Base-by-base conservation (phyloP, 1,140 invertebrate genomes). In the Penaeus indicus region DNA sequence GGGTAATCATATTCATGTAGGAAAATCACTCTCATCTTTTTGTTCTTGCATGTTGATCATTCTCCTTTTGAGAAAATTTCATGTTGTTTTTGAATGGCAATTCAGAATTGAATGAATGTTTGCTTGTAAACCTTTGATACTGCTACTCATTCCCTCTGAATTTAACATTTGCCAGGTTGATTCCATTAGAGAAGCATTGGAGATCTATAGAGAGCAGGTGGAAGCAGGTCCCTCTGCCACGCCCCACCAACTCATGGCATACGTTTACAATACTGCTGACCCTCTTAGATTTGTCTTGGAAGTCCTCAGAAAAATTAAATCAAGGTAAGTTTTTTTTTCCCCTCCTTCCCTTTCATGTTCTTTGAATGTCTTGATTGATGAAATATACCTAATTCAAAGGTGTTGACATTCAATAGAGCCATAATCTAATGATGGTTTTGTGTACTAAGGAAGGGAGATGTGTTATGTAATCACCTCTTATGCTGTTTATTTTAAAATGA, bases 91-190 rank as follows among this genome's bases (percentile, higher is more conserved):
- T 42, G 38, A 42, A 42, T 42, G 38, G 38, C 7, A 4, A 42
- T 42, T 42, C 4, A 42, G 38, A 42, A 42, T 42, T 42, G 2
- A 4, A 42, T 42, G 38, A 54, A 54, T 54, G 54, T 13, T 54
- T 54, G 54, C 0, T 54, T 54, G 5, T 54, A 54, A 54, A 54
- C 54, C 16, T 13, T 54, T 54, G 5, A 2, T 42, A 42, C 38
- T 42, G 38, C 38, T 27, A 27, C 11, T 25, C 13, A 86, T 62
- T 21, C 8, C n/a, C 25, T 21, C 75, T 21, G 38, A 42, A 42
- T 42, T 42, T 42, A 8, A 42, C 85, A 84, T 89, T 93, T 91
- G 86, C 16, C 90, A 97, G 96, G 97, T 97, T 81, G 98, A 99
- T 92, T 95, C 95, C 64, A 95, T 99, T 78, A 93, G 98, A 88